Percentiles rank a stretch among this genome's conserved stretches.
These are phyloP conservation scores for Ptychochromis oligacanthus DNA, from an alignment of 2,113 vertebrate genomes.

Conservation along the genomic window DNA sequence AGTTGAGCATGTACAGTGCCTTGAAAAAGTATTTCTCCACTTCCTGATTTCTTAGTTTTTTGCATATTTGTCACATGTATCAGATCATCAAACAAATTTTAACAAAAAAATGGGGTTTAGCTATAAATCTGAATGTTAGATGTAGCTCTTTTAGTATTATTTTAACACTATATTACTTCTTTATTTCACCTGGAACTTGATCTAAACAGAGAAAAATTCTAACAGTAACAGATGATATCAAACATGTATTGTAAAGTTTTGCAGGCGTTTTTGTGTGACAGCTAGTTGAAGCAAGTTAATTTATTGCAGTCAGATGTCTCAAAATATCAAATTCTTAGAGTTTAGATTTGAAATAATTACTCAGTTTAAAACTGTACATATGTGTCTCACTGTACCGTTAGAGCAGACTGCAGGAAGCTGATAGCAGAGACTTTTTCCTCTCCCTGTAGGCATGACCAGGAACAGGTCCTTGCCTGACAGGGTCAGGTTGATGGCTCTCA, in stretches of 20 bases:
- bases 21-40: too few relatives aligned
- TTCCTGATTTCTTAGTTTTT: too few relatives aligned
- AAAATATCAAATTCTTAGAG: not conserved
- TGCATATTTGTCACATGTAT: too few relatives aligned
- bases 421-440: slow-evolving; percentile 96
- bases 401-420: slow-evolving; percentile 93
- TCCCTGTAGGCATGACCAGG: slow-evolving; percentile 96
- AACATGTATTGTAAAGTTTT: not conserved
- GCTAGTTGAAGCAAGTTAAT: not conserved
- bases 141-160: not conserved
- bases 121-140: too few relatives aligned
- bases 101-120: too few relatives aligned
- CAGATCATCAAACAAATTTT: too few relatives aligned
- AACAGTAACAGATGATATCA: not conserved
- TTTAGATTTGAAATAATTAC: not conserved
- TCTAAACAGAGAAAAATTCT: not conserved
- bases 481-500: slow-evolving; percentile 90
- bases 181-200: not conserved
- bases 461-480: slow-evolving; percentile 91
- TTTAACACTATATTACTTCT: not conserved
- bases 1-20: not conserved
- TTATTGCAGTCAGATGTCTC: not conserved
- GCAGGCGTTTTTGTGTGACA: too few relatives aligned
- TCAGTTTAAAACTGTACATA: not conserved
- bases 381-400: slow-evolving; percentile 76